These are phyloP conservation scores for Mesochorus sp. DNA, from an alignment of 2,888 invertebrate species.

Conservation along the genomic window DNA sequence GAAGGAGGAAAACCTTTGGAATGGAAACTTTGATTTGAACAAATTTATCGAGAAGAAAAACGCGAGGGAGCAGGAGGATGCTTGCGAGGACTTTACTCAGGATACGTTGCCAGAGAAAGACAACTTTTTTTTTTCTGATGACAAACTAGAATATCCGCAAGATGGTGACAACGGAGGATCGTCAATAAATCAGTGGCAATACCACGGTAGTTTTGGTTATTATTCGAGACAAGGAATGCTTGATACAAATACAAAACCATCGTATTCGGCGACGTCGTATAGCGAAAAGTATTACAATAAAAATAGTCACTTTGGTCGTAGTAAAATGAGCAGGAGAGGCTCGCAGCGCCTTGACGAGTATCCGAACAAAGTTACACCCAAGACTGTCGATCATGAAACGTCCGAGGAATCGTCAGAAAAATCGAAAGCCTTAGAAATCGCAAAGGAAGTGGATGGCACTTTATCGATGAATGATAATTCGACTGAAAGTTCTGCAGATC, in stretches of 20 bases:
- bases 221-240: constrained; percentile 25
- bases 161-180: constrained; percentile 17
- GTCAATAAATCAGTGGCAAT: constrained; percentile 11
- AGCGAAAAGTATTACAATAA: constrained; percentile 54
- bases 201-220: constrained; percentile 34
- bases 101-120: constrained; percentile 17
- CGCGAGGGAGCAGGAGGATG: constrained; percentile 29
- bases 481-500: background rate
- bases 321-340: constrained; percentile 11
- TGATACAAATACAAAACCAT: background rate
- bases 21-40: constrained; percentile 37
- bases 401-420: no score
- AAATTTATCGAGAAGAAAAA: constrained; percentile 16
- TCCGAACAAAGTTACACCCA: background rate
- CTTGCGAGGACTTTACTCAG: constrained; percentile 9
- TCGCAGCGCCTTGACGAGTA: background rate
- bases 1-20: constrained; percentile 27
- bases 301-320: constrained; percentile 43
- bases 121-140: background rate
- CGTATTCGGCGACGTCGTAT: constrained; percentile 3
- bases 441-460: no score
- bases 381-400: no score
- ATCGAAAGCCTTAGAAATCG: no score
- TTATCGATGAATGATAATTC: background rate
- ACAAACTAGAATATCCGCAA: background rate